Evolutionary conservation across 2,888 invertebrate genomes (phyloP).

Genomic region (Sceliomorpha sp.): DNA sequence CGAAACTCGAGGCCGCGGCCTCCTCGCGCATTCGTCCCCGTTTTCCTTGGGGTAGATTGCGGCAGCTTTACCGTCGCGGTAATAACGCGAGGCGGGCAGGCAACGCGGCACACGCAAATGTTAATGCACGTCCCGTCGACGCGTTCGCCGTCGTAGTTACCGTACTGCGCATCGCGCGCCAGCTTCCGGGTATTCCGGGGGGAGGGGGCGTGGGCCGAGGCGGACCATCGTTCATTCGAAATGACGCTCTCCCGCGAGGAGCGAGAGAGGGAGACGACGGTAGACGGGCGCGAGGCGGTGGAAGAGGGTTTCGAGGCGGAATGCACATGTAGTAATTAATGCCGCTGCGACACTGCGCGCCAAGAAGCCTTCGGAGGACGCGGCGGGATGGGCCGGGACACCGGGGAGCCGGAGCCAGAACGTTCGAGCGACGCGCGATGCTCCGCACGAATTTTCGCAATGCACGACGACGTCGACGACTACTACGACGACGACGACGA

Average conservation of each 20-base stretch:
- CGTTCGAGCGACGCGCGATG: no score
- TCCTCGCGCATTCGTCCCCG: constrained; percentile 32
- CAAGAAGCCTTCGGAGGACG: constrained; percentile 43
- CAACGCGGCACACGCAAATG: constrained; percentile 21
- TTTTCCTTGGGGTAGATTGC: constrained; percentile 38
- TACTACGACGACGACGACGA: no score
- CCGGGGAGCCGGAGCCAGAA: no score
- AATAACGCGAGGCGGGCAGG: constrained; percentile 26
- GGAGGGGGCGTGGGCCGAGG: constrained; percentile 16
- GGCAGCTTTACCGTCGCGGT: constrained; percentile 18
- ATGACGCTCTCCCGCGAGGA: no score
- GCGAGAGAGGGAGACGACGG: no score
- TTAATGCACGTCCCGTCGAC: constrained; percentile 33
- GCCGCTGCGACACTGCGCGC: constrained; percentile 34
- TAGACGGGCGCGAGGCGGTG: no score
- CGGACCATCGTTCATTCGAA: no score
- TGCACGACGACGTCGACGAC: no score
- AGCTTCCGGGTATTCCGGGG: constrained; percentile 18
- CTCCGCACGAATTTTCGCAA: no score
- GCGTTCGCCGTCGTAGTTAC: constrained; percentile 12
- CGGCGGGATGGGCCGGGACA: no score
- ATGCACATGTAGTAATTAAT: constrained; percentile 58
- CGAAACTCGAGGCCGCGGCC: constrained; percentile 28
- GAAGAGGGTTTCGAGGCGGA: no score
- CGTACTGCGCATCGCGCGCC: constrained; percentile 18